Evolutionary conservation across 2,797 vertebrate genomes (phyloP), one percentile per base, ranked within the genome.

Genomic region (Rhynchonycteris naso): DNA sequence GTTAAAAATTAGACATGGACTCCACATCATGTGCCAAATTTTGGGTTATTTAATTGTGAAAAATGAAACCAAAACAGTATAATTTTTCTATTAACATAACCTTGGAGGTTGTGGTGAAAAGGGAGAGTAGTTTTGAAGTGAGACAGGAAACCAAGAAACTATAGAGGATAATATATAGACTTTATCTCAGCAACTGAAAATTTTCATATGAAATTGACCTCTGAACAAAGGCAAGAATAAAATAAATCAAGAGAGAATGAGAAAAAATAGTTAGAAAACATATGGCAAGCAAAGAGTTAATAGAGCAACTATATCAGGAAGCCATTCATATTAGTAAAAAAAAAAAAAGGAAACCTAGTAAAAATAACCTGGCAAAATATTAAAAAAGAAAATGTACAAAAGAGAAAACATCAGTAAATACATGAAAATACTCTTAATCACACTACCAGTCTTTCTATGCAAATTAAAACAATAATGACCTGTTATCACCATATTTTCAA

Each of bases 381-480:
- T 81, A 54, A 24, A 80, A 90, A 61, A 81, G 16, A 52, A 78
- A 85, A 91, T 63, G 7, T 65, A n/a, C 3, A 30, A 18, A 75
- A 95, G 52, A 30, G 56, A 75, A 96, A 95, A 85, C 7, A 89
- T 12, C 38, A 56, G 26, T 59, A 79, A 56, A 24, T 50, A 30
- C 24, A 71, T 47, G 18, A 88, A 93, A 76, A 81, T 56, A 7
- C 50, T 2, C 58, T 80, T 43, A 83, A 68, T 87, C 19, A 63
- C 33, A 94, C 72, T 80, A 33, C 89, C 5, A 63, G 12, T 12
- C 9, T 72, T 65, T 83, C 83, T 72, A 61, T 24, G 12, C 12
- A 75, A 81, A 89, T 94, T 65, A 71, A 91, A 89, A 82, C 10
- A 82, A 38, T 69, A 68, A 81, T 15, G 56, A 21, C 28, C 58